Base-by-base conservation (phyloP, 2,888 invertebrate species). In the Arge pagana region DNA sequence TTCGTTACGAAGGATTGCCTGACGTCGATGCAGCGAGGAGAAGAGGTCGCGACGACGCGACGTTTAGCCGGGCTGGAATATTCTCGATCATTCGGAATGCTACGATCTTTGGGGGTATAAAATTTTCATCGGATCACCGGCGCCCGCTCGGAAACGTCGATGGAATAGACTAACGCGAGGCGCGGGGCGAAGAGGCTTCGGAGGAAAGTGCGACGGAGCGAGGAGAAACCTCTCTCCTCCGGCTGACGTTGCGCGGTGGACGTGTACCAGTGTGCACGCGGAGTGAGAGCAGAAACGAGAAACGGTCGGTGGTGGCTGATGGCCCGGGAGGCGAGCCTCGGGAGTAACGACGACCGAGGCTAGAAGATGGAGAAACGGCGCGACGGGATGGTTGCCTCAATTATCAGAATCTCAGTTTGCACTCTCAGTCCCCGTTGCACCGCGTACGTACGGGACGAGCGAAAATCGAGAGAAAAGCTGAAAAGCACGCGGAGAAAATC, bases 341-440 rank as follows among this genome's bases (percentile, higher is more conserved):
- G 24, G n/a, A 6, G 28, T 7, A 42, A n/a, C 19, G 18, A 42
- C 18, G 26, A 21, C 26, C 13, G 26, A 18, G 11, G 19, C 3
- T 30, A 10, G 6, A 15, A n/a, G 30, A 7, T 18, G 19, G 42
- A 30, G 45, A 24, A 45, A 33, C 23, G 35, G 33, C 21, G n/a
- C 15, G 6, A 35, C 23, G n/a, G n/a, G n/a, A 33, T 45, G 45
- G n/a, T 33, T 33, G 45, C 33, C 45, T 45, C 45, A 45, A 45
- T 33, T 45, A 45, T 23, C 33, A 35, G 45, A 45, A 45, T 45
- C 45, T 45, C 45, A 45, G 45, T 45, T 45, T 45, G 31, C 33
- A 45, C 45, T 45, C 45, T 23, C 42, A 30, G 42, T 42, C 30
- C 42, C 42, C 42, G 31, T 30, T 42, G 42, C 42, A 42, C n/a